Base-by-base conservation (phyloP, 1,140 invertebrate species). In the Drosophila jambulina region DNA sequence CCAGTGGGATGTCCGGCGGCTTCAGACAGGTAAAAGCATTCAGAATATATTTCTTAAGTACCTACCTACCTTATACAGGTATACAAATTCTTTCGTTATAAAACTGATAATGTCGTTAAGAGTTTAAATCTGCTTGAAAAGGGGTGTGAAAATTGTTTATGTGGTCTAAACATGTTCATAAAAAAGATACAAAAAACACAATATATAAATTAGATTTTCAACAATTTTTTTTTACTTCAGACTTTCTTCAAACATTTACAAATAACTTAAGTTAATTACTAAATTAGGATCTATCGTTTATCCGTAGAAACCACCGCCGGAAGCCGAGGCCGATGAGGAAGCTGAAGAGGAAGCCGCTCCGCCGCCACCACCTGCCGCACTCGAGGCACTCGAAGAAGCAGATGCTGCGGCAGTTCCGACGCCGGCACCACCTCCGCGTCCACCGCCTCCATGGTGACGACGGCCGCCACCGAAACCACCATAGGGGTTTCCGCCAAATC, bases 241-340 rank as follows among this genome's bases (percentile, higher is more conserved):
- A 72, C 70, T 72, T 69, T 72, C 53, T 72, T 71, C 51, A 69
- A 40, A 29, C 67, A 51, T 23, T 51, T 51, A 72, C 17, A 45
- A 36, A 36, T 76, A 58, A 32, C 72, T 76, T 76, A 76, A 58
- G 7, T n/a, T 70, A 60, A 8, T n/a, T 25, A 36, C 32, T 58
- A 34, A n/a, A 42, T 12, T 34, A 40, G 2, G 4, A 12, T 40
- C 12, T 7, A 7, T 1, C 19, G 29, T 12, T 57, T 68, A 78
- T 15, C 43, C 75, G 32, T 40, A 59, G 57, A 69, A 78, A 10
- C 23, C 36, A 12, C 62, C 61, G 12, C 48, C 29, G 5, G 40
- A 3, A 21, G 75, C 56, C 5, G 42, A 65, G 4, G 75, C 48
- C 1, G 74, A 62, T 25, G 76, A 29, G 9, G 74, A 62, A 2